Base-by-base conservation (phyloP, 2,888 invertebrate genomes). In the Pomacea canaliculata region DNA sequence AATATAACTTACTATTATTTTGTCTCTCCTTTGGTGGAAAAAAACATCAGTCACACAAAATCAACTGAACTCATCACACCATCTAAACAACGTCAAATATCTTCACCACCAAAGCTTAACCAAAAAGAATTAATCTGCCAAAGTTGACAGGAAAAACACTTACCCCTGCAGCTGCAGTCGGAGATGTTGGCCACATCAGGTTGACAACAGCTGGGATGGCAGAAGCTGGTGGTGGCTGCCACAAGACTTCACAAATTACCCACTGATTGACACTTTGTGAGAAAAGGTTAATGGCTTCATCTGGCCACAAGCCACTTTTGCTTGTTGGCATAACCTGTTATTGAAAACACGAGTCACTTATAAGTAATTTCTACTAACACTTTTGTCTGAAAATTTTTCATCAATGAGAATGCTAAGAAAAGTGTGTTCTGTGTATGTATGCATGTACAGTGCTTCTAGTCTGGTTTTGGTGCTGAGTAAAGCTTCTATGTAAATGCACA, bases 261-360 rank as follows among this genome's bases (percentile, higher is more conserved):
- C 77, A 73, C 66, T 82, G 81, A n/a, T 78, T 78, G 1, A 83
- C 83, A 76, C 78, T 78, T 75, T 84, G 81, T 37, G 78, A 73
- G 71, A 86, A 86, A 10, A 73, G 59, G 12, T 79, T 67, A 10
- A 83, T 82, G 59, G 84, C 84, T 37, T 81, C 82, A 72, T 85
- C 85, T 23, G 85, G 82, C 87, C 87, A 87, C 27, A 83, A 70
- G 67, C 80, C 79, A 51, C 83, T 83, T 70, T 81, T 82, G 77
- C 86, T 85, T 48, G 76, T 76, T 46, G 87, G 86, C 70, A 81
- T 79, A 19, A 85, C 83, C 87, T 87, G 73, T 2, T 78, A 71
- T 46, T 5, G 72, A 62, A 19, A 9, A 7, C 8, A 16, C 8
- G 3, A 56, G 51, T 16, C 10, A 56, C 8, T 13, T 13, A 56